These are phyloP conservation scores for Rhagoletis zephyria DNA, from an alignment of 1,140 invertebrate species.

Conservation along the genomic window DNA sequence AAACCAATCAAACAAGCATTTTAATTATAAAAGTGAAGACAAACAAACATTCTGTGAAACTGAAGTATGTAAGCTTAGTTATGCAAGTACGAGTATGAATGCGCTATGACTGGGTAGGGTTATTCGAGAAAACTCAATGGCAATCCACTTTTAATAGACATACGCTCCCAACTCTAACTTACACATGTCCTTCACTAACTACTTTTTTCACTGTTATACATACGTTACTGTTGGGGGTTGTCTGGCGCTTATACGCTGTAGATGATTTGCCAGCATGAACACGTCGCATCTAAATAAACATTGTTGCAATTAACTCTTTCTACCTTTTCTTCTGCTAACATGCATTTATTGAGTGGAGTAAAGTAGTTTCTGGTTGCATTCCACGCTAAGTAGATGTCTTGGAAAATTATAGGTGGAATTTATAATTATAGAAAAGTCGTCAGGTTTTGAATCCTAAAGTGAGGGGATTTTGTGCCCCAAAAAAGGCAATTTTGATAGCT, in stretches of 20 bases:
- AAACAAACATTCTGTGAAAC: not conserved
- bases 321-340: not conserved
- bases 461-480: no score
- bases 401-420: no score
- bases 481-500: no score
- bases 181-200: not conserved
- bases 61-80: no score
- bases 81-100: not conserved
- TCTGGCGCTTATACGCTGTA: not conserved
- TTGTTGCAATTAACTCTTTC: constrained; percentile 24
- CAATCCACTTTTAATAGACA: no score
- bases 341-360: no score
- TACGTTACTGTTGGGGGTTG: not conserved
- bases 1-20: constrained; percentile 31
- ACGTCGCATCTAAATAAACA: constrained; percentile 55
- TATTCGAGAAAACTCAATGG: no score
- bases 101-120: no score
- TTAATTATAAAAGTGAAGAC: constrained; percentile 45
- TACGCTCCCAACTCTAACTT: not conserved
- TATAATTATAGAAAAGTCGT: no score
- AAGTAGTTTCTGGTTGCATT: no score
- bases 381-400: no score
- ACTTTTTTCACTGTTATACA: not conserved
- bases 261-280: constrained; percentile 28
- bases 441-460: no score